Evolutionary conservation across 1,140 invertebrate genomes (phyloP), one percentile per base, ranked within the genome.

Genomic region (Battus philenor): DNA sequence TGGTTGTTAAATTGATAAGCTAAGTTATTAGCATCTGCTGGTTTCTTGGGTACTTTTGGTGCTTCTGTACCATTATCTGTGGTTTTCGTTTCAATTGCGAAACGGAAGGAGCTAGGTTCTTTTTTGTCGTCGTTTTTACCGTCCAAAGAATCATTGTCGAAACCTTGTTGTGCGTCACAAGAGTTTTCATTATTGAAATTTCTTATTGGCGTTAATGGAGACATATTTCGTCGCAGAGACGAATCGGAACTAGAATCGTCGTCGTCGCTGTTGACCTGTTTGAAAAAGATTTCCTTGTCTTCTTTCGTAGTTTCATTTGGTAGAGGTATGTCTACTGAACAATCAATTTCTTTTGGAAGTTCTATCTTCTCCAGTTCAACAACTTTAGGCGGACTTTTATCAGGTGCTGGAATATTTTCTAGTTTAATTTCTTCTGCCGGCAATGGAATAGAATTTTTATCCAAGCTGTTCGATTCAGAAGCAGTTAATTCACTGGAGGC

Each of bases 401-500:
- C 66, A 3, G 76, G 76, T 2, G 68, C 24, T 5, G 76, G 76
- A 34, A 84, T 82, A 46, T 82, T 71, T 61, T 84, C 78, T 5
- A 69, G 47, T 41, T 72, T 75, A 9, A 84, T 80, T 43, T 82
- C 76, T 31, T 77, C 75, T 32, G 55, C 41, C 8, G 75, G 79
- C 18, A 80, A 50, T n/a, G 78, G 73, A 24, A 76, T 76, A 12
- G 52, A 47, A 24, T 47, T 58, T 60, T 74, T 78, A 43, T 76
- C 65, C 8, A 64, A 59, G 44, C 74, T 79, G 9, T 68, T 66
- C 22, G 71, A 73, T 38, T 78, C 79, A 45, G 88, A 87, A 50
- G 87, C 88, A 34, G 87, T 88, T 16, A 89, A 58, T 57, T 89
- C 89, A 52, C 89, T 91, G 58, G 90, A 88, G 33, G 86, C 88